A percentile compares a stretch with the other conserved stretches of the same genome.
These are phyloP conservation scores for Falco rusticolus DNA, from an alignment of 2,797 vertebrate species.

Conservation along the genomic window DNA sequence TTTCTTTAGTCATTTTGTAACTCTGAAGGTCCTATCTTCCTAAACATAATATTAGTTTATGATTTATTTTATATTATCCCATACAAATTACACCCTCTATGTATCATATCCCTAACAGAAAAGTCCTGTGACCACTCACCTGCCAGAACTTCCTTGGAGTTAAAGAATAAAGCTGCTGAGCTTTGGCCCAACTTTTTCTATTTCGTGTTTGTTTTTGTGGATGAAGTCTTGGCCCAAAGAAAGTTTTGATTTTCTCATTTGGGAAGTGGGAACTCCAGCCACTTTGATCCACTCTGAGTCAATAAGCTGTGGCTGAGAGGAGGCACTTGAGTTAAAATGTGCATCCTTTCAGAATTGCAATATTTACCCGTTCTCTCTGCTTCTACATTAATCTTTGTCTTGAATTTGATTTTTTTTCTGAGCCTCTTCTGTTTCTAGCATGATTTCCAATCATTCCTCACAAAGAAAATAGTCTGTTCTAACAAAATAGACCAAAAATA, in stretches of 20 bases:
- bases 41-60: neutral
- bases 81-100: neutral
- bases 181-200: neutral
- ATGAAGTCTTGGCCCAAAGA: neutral
- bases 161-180: neutral
- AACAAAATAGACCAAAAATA: neutral
- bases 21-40: neutral
- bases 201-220: neutral
- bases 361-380: neutral
- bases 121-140: neutral
- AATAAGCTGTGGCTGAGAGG: neutral
- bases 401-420: neutral
- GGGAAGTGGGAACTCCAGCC: neutral
- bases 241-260: neutral
- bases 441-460: neutral
- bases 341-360: neutral
- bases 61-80: neutral
- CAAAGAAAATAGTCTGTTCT: neutral
- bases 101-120: neutral
- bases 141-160: neutral
- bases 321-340: neutral
- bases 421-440: constrained; percentile 23
- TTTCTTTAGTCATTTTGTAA: neutral
- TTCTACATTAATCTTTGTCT: neutral
- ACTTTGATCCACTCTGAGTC: neutral